A percentile compares a stretch with the other conserved stretches of the same genome.
phyloP scores from a whole-genome alignment of 2,888 invertebrate genomes.

The Seira musarum region DNA sequence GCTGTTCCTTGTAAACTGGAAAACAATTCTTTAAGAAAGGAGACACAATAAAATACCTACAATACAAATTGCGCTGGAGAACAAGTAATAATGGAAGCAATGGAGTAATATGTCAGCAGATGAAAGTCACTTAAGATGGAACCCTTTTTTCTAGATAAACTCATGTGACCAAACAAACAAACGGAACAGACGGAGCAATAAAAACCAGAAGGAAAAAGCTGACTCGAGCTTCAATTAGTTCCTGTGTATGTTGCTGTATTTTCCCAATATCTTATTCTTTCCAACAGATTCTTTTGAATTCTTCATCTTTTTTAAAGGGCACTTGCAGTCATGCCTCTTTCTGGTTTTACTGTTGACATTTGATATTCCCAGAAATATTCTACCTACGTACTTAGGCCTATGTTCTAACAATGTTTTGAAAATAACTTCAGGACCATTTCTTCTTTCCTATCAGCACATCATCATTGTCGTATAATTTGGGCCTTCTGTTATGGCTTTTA shows the following conservation, averaged over 20 bases:
- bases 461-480: background rate
- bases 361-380: slow-evolving; percentile 28
- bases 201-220: slow-evolving; percentile 6
- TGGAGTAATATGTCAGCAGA: slow-evolving; percentile 52
- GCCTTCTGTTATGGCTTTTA: too few relatives aligned
- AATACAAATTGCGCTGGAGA: slow-evolving; percentile 43
- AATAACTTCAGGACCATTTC: background rate
- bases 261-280: background rate
- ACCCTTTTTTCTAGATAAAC: background rate
- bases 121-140: slow-evolving; percentile 49
- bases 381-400: too few relatives aligned
- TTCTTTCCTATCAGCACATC: background rate
- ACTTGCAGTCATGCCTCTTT: slow-evolving; percentile 38
- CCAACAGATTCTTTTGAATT: background rate
- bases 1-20: background rate
- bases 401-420: too few relatives aligned
- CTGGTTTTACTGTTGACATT: slow-evolving; percentile 54
- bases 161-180: background rate
- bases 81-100: slow-evolving; percentile 25
- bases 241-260: background rate
- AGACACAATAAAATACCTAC: background rate
- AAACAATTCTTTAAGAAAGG: background rate
- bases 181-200: slow-evolving; percentile 1
- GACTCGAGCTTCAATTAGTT: background rate
- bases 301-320: slow-evolving; percentile 22